Evolutionary conservation across 2,113 vertebrate genomes (phyloP), one percentile per base, ranked within the genome.

Genomic region (Ciconia stormi): DNA sequence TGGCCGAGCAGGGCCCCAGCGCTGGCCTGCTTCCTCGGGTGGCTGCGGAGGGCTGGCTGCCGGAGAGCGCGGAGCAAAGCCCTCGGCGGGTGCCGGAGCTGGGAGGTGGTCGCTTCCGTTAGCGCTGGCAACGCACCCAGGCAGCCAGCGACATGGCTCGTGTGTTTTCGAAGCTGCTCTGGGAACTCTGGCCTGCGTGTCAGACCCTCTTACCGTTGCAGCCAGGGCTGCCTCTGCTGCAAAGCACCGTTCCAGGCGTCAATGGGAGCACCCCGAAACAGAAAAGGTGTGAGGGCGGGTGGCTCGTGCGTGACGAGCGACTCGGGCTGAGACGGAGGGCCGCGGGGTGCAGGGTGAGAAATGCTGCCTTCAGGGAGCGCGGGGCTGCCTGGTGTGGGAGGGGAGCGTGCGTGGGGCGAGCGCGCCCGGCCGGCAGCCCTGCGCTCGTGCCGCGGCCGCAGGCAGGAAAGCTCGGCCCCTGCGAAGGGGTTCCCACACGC

Each of bases 271-370:
- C 36, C 74, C 59, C 6, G 0, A 63, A 50, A 30, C 3, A 44
- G 63, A 29, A 21, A 9, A 38, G 22, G n/a, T 5, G 40, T 3
- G 34, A n/a, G 36, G 25, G 52, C 2, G 13, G 58, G 11, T 2
- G 29, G 38, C 29, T 59, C 4, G 2, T 0, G 3, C 2, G 6
- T 8, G 42, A 21, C 2, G 17, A 40, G 30, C 2, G 30, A 5
- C 18, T 38, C 10, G 3, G 66, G 34, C 26, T 9, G 46, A 22
- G 42, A 2, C 26, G 0, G 25, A 8, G 23, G 74, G 44, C 47
- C 30, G 49, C 4, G 22, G 56, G 26, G 38, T 1, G 42, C 6
- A 4, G 50, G 29, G n/a, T 9, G 59, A 5, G 46, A 30, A 36
- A 3, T 1, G 22, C 34, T 36, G 30, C 21, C 42, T 17, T 12